phyloP scores from a whole-genome alignment of 1,140 invertebrate genomes.

The Rhagoletis zephyria region DNA sequence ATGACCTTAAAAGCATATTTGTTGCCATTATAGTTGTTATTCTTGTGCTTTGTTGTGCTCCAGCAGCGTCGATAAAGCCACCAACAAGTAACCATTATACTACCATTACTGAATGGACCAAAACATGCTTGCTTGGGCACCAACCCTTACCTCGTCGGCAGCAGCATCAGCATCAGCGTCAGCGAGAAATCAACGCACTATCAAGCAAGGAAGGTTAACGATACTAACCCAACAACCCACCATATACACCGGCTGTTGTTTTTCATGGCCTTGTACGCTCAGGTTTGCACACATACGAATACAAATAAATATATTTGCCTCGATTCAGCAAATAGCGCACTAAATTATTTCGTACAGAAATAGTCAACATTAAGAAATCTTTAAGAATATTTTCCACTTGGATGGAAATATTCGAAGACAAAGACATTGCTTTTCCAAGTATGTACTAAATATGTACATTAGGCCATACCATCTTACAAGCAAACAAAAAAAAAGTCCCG shows the following conservation, averaged over 20 bases:
- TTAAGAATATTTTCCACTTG: slow-evolving; percentile 35
- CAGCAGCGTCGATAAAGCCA: background rate
- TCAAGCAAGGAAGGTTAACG: background rate
- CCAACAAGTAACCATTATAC: slow-evolving; percentile 20
- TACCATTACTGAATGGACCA: background rate
- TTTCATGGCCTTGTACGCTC: slow-evolving; percentile 12
- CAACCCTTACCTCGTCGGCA: background rate
- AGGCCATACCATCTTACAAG: too few species aligned
- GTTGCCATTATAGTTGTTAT: background rate
- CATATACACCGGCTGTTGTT: slow-evolving; percentile 21
- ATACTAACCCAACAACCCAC: background rate
- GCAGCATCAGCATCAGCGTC: background rate
- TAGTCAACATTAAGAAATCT: slow-evolving; percentile 21
- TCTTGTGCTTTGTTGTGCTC: background rate
- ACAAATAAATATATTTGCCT: background rate
- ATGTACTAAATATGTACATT: background rate
- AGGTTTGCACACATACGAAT: background rate
- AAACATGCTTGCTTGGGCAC: background rate
- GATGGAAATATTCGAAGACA: slow-evolving; percentile 14
- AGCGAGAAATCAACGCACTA: background rate
- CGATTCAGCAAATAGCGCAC: background rate
- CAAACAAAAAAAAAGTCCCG: too few species aligned
- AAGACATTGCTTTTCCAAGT: background rate
- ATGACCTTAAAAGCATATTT: slow-evolving; percentile 41
- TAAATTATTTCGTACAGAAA: background rate